Evolutionary conservation across 1,140 invertebrate species (phyloP), one percentile per base, ranked within the genome.

Genomic region (Ceratina japonica): DNA sequence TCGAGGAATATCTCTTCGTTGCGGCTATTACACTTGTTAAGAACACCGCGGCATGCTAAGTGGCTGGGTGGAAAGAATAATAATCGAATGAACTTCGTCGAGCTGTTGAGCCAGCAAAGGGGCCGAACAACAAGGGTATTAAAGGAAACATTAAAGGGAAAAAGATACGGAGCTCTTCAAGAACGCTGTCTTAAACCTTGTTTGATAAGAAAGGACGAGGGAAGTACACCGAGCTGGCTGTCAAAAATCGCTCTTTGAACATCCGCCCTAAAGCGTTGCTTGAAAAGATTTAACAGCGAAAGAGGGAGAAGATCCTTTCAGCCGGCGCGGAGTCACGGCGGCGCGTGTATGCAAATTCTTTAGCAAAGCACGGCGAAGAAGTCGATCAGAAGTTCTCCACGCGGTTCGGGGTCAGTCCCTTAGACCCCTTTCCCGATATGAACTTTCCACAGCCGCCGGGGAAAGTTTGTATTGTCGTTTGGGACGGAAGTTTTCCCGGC

Each of bases 311-410:
- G 20, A 52, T 0, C 20, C 1, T 78, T 54, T 52, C 22, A 1
- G 3, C 37, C 37, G 5, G 2, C 44, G 3, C n/a, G 44, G 16
- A 15, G 24, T 37, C n/a, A 13, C 0, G 3, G 16, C 0, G 3
- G 16, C 7, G 56, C 22, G 13, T 69, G 52, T 16, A 64, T 72
- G 59, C 20, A 78, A 72, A 78, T 72, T 72, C 59, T 31, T 24
- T 52, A 12, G 58, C 12, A 10, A 37, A 8, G 37, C 37, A 58
- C 24, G 18, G 62, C 10, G 65, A 16, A 16, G 69, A 54, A 70
- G 77, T 80, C 44, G 64, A 74, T 75, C 51, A 49, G 62, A 84
- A 85, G 73, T 84, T 84, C 56, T 56, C 13, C 27, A 74, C 61
- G 18, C 63, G 52, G 73, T 80, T 84, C 69, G 75, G 44, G 74